Conservation (phyloP, 53 echinoderm and acorn worm genomes). For the Holothuria scabra region DNA sequence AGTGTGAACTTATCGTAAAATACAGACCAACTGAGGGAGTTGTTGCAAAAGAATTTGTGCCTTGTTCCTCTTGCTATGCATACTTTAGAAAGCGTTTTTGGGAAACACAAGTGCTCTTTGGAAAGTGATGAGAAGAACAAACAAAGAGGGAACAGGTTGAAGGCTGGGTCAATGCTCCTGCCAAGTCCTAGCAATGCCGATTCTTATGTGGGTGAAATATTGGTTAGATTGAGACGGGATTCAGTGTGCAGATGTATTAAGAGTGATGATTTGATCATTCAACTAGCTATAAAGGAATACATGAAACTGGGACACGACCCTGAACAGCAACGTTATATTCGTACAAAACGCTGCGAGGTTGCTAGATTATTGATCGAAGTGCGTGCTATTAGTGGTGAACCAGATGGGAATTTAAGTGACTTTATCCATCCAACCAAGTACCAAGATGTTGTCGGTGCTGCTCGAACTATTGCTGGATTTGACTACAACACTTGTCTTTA, state of each 20-base stretch:
- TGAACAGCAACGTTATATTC: conserved; percentile 57
- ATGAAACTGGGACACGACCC: conserved; percentile 69
- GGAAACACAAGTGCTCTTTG: too few species aligned
- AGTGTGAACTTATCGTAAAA: too few species aligned
- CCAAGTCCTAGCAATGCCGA: too few species aligned
- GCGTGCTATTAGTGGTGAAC: conserved; percentile 13
- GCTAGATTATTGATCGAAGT: conserved; percentile 64
- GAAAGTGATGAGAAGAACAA: too few species aligned
- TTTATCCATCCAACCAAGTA: conserved; percentile 66
- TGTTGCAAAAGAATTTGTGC: too few species aligned
- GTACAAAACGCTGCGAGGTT: conserved; percentile 65
- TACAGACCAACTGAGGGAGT: too few species aligned
- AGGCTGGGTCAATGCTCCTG: too few species aligned
- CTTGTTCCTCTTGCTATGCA: too few species aligned
- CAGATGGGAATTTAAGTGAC: conserved; percentile 55
- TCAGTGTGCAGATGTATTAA: conserved; percentile 14
- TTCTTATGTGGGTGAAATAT: too few species aligned
- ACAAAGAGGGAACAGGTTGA: too few species aligned
- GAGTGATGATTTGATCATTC: conserved; percentile 62
- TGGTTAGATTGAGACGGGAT: too few species aligned
- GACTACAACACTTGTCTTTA: conserved; percentile 39
- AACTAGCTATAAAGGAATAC: conserved; percentile 65
- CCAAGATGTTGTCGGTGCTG: conserved; percentile 58
- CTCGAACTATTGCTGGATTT: conserved; percentile 67
- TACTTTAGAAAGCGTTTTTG: too few species aligned